Base-by-base conservation (phyloP, 2,888 invertebrate genomes). In the Polyommatus icarus region DNA sequence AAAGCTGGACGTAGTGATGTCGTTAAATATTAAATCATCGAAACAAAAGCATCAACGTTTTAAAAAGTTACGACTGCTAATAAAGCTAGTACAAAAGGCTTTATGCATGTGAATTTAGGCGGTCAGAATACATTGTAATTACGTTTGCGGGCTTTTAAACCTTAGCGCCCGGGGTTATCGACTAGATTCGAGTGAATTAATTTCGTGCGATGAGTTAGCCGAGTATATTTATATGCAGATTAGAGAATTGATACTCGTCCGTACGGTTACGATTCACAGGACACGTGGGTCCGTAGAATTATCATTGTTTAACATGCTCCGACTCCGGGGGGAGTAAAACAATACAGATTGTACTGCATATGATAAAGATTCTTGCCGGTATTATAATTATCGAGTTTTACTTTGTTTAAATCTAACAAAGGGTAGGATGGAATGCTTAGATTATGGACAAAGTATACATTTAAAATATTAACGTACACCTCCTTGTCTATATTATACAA, bases 141-240 rank as follows among this genome's bases (percentile, higher is more conserved):
- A 82, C 82, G 82, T 81, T 81, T 81, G 81, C 79, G 73, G 80
- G 80, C 81, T 80, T 81, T 81, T 83, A 82, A 81, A 80, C 76
- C 83, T 80, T 83, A 82, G 79, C 77, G 78, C 76, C 76, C 77
- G 61, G 71, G 78, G 59, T 78, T 82, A 84, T 77, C 79, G 82
- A 78, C 78, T 79, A 83, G 78, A 83, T 80, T 83, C 78, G 80
- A 80, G 78, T 82, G 80, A 78, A 80, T 82, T 81, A 78, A 71
- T 73, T 81, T 80, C 79, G 83, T 81, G 79, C 79, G 80, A 81
- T 78, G 81, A 78, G 80, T 79, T 80, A 78, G 82, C 80, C 79
- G 77, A 85, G 85, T 84, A 84, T 85, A 86, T 87, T 85, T 86
- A 89, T 91, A 92, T 92, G 92, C 87, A 92, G 90, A 92, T 93